Percentiles rank a stretch among this genome's conserved stretches.
Conservation (phyloP, 1,140 invertebrate genomes). For the Drosophila kepulauana region DNA sequence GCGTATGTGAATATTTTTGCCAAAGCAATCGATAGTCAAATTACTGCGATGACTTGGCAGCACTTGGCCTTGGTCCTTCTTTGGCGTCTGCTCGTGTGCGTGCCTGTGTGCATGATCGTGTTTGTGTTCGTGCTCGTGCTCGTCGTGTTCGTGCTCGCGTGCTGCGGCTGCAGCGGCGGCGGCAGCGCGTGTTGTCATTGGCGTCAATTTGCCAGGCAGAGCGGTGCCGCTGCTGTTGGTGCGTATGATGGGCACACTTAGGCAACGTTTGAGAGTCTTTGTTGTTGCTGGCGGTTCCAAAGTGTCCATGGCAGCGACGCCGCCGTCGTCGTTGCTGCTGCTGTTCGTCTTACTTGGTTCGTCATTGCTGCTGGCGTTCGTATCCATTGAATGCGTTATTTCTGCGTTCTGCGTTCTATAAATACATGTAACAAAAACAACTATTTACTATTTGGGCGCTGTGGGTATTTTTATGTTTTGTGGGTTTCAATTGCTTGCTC, state of each 20-base stretch:
- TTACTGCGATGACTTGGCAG: not conserved
- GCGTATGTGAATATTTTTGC: conserved; percentile 70
- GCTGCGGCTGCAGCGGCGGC: conserved; percentile 83
- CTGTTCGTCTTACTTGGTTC: not conserved
- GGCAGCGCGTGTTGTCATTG: conserved; percentile 84
- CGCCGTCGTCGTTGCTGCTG: conserved; percentile 21
- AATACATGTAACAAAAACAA: conserved; percentile 34
- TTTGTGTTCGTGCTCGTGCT: conserved; percentile 42
- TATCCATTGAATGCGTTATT: conserved; percentile 56
- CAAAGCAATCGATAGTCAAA: conserved; percentile 55
- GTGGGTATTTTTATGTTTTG: conserved; percentile 56
- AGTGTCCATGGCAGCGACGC: conserved; percentile 61
- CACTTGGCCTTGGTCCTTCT: conserved; percentile 31
- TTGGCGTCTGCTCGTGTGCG: conserved; percentile 66
- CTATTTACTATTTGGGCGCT: conserved; percentile 42
- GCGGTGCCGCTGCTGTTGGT: conserved; percentile 7
- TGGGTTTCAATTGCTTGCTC: conserved; percentile 43
- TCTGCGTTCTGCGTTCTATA: conserved; percentile 34
- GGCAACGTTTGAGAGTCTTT: conserved; percentile 90
- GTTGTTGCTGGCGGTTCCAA: conserved; percentile 54
- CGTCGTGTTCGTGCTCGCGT: conserved; percentile 43
- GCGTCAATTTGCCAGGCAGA: conserved; percentile 48
- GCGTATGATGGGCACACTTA: conserved; percentile 94
- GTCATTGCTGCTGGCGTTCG: conserved; percentile 47
- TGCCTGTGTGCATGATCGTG: too few species aligned